Evolutionary conservation across 2,888 invertebrate genomes (phyloP).

Genomic region (Axea sp.): DNA sequence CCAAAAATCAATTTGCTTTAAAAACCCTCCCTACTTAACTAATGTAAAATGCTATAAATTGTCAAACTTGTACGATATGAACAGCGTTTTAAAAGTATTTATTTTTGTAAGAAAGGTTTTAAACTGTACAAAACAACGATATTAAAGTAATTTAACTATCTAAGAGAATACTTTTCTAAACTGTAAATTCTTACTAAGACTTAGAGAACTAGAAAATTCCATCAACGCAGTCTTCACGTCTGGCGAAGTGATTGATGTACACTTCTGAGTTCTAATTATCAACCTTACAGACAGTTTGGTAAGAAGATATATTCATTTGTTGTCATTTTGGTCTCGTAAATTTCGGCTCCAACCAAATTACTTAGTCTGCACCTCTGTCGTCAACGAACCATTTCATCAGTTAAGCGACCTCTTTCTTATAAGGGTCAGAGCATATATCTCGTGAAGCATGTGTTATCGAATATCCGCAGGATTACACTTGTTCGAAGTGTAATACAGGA

Average conservation of each 20-base stretch:
- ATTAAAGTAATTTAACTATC: slow-evolving; percentile 14
- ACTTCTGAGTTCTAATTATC: slow-evolving; percentile 52
- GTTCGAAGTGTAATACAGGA: slow-evolving; percentile 51
- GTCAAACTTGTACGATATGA: no score
- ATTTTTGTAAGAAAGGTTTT: no score
- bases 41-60: no score
- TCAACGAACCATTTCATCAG: slow-evolving; percentile 33
- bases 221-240: slow-evolving; percentile 14
- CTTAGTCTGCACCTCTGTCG: slow-evolving; percentile 25
- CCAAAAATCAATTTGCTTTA: neutral
- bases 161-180: neutral
- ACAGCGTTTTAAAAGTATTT: no score
- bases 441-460: slow-evolving; percentile 40
- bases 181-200: slow-evolving; percentile 8
- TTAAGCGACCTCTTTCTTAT: slow-evolving; percentile 34
- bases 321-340: slow-evolving; percentile 56
- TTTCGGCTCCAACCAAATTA: slow-evolving; percentile 35
- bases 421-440: slow-evolving; percentile 30
- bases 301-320: slow-evolving; percentile 57
- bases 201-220: slow-evolving; percentile 17
- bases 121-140: no score
- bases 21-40: neutral
- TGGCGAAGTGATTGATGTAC: slow-evolving; percentile 42
- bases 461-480: slow-evolving; percentile 47
- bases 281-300: slow-evolving; percentile 34